These are phyloP conservation scores for Eonycteris spelaea DNA, from an alignment of 2,113 vertebrate species.

Conservation along the genomic window DNA sequence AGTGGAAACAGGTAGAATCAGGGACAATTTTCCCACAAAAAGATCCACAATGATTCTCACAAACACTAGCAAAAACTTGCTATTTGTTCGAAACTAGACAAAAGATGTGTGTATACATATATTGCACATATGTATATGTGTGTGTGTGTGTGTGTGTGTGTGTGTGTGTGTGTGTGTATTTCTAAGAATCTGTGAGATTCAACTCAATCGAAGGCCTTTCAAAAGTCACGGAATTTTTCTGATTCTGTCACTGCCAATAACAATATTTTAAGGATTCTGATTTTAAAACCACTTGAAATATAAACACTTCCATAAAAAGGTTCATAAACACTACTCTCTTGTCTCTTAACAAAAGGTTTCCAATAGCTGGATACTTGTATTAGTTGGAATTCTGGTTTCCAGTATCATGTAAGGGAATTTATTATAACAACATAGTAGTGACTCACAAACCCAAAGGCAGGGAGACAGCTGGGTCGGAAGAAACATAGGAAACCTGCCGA, in stretches of 20 bases:
- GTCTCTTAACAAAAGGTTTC: background rate
- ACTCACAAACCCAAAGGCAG: background rate
- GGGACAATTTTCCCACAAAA: background rate
- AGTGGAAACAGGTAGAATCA: background rate
- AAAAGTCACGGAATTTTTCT: background rate
- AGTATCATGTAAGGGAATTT: background rate
- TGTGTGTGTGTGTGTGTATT: background rate
- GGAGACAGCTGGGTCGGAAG: background rate
- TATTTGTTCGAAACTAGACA: background rate
- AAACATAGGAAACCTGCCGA: background rate
- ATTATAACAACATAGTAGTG: background rate
- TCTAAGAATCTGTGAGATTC: background rate
- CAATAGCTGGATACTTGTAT: background rate
- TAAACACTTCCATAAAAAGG: background rate
- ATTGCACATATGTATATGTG: too few relatives aligned
- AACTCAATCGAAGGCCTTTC: background rate
- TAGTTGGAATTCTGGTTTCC: background rate
- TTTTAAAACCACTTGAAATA: constrained; percentile 6
- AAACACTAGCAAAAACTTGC: background rate
- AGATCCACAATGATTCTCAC: background rate
- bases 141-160: too few relatives aligned
- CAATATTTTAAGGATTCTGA: background rate
- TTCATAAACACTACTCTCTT: background rate
- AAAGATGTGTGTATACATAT: background rate
- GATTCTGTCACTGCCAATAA: background rate